Base-by-base conservation (phyloP, 2,113 vertebrate genomes). In the Delphinus delphis region DNA sequence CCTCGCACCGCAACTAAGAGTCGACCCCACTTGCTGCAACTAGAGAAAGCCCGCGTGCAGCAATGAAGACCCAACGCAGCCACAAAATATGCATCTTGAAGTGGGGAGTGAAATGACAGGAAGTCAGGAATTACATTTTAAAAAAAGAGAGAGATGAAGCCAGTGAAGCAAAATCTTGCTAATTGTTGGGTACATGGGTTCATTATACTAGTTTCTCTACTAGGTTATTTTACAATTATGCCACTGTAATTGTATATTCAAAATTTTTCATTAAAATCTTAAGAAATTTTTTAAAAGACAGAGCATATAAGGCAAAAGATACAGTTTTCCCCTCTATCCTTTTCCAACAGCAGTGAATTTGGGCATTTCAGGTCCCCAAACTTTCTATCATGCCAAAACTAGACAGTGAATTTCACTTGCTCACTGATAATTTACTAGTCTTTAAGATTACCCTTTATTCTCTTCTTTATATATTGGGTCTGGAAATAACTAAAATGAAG, bases 131-230 rank as follows among this genome's bases (percentile, higher is more conserved):
- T 31, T 58, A 25, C 68, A 74, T 84, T 83, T 18, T 15, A 28
- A 25, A 86, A 44, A 87, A 18, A 84, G 23, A 76, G 28, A 68
- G 58, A 65, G n/a, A 74, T 23, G 63, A 44, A 89, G 68, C 33
- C 44, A 86, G 8, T n/a, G 33, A 60, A 67, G 53, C 60, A 68
- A 82, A 70, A 87, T 87, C 85, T 95, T 95, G 60, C 80, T 96
- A 93, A 93, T 47, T 97, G 71, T 55, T 65, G 26, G 47, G n/a
- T 60, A 68, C 47, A 26, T 21, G 31, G 15, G n/a, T 47, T 81
- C 50, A 47, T 73, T 63, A 74, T 67, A 12, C 50, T 47, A 44
- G 33, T 76, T 60, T 85, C 65, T 63, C 58, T 74, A n/a, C 62
- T 50, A 58, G 70, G 38, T 84, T 38, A 79, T 79, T 73, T 79